Base-by-base conservation (phyloP, 2,113 vertebrate species). In the Callopanchax toddi region DNA sequence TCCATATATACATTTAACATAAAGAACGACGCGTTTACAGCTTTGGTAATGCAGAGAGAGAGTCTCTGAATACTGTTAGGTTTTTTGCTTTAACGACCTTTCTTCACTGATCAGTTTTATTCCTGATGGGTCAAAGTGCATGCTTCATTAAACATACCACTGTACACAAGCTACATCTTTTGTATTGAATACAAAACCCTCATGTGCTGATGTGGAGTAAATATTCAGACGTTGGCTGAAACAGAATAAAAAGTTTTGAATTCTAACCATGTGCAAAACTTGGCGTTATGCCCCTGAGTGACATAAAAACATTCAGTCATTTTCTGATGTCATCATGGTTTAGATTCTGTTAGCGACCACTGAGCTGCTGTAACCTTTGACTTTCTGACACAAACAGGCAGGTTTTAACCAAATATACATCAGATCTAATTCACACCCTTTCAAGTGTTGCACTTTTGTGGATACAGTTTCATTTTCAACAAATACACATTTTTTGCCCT, bases 41-140 rank as follows among this genome's bases (percentile, higher is more conserved):
- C 6, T n/a, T 15, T 44, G 42, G 44, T 48, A 4, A 51, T 52
- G 25, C 36, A 16, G 23, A 49, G 5, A 5, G 4, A 2, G 25
- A 39, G 55, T 62, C 48, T 55, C 37, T 63, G 48, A 46, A 29
- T n/a, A 52, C 16, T n/a, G 37, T 64, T n/a, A n/a, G n/a, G 32
- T 11, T 7, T 22, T 45, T 45, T 18, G 6, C 26, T 25, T 34
- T 54, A 6, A 54, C 1, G 22, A 15, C 16, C 26, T 54, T 64
- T n/a, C 17, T 40, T 51, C 49, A 53, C 25, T 66, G 42, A 56
- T 39, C 42, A 55, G 6, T 32, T 37, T 21, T 26, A 9, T 8
- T 20, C 36, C 9, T 37, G 51, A 29, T 48, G n/a, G 32, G 48
- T 20, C 32, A 66, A 44, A 56, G 37, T 25, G 39, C 53, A n/a